Conservation (phyloP, 2,888 invertebrate genomes). For the Dicranocentrus wangi region DNA sequence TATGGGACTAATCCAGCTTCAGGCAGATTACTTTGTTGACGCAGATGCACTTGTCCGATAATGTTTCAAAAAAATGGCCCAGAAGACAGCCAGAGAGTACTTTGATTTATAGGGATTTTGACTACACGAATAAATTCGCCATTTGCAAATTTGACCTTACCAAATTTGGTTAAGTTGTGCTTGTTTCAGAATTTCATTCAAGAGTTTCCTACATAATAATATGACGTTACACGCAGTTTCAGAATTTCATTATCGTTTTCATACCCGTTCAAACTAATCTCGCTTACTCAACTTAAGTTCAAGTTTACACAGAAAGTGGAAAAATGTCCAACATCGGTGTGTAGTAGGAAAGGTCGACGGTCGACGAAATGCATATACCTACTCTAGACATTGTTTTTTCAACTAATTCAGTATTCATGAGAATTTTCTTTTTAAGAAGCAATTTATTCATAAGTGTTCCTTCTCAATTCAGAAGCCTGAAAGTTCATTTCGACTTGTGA, state of each 20-base stretch:
- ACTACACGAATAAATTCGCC: conserved; percentile 9
- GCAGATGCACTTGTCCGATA: conserved; percentile 9
- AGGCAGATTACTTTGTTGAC: not conserved
- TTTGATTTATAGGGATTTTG: conserved; percentile 42
- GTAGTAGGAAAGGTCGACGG: not conserved
- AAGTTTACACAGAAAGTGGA: not conserved
- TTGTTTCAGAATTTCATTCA: not conserved
- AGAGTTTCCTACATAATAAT: too few species aligned
- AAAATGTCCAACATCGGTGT: not conserved
- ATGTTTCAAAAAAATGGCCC: not conserved
- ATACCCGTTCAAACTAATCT: too few species aligned
- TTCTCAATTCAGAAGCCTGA: conserved; percentile 41
- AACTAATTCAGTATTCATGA: conserved; percentile 56
- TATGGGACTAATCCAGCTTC: conserved; percentile 2
- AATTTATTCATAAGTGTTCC: conserved; percentile 4
- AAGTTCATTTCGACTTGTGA: conserved; percentile 30
- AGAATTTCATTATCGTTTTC: too few species aligned
- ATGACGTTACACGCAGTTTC: too few species aligned
- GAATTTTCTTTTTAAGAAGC: conserved; percentile 14
- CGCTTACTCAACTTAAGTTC: too few species aligned
- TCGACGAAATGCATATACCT: not conserved
- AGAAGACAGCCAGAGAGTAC: not conserved
- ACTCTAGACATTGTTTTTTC: not conserved
- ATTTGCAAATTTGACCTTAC: conserved; percentile 35
- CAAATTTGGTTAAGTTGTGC: conserved; percentile 24